Base-by-base conservation (phyloP, 2,888 invertebrate genomes). In the Corbicula japonica region DNA sequence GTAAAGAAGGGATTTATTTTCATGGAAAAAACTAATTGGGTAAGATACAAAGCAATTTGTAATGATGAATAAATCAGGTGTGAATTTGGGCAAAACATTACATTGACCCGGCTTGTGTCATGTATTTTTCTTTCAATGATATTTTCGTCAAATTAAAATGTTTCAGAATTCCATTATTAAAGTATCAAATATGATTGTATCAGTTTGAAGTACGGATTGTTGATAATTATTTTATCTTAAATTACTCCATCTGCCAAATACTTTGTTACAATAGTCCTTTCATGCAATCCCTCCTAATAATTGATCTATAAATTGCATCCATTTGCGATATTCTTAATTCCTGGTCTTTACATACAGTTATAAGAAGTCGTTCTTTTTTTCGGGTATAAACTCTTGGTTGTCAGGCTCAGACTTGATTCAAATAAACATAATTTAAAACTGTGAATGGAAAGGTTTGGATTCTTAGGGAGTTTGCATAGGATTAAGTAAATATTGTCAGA, bases 381-480 rank as follows among this genome's bases (percentile, higher is more conserved):
- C 30, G 56, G 52, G 38, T 41, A 68, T 23, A 44, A 23, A n/a
- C n/a, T n/a, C n/a, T n/a, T n/a, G n/a, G n/a, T n/a, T n/a, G n/a
- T 26, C 71, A 61, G 50, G 71, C 48, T 71, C 15, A 12, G 41
- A 50, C 71, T 30, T 50, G 69, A 35, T 48, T 56, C 34, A 54
- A 46, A 50, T 60, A 71, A 66, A 76, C 76, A 73, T 62, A 77
- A 73, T 73, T 77, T 68, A 66, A 15, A 41, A 66, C 34, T 18
- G 52, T 72, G 62, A 78, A 78, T 66, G 69, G 48, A 28, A 58
- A 62, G 62, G 56, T 69, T 73, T 70, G 62, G 70, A 52, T 63
- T 69, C 50, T 70, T 52, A 34, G 35, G 76, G 58, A 80, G 80
- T 76, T 76, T 80, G 76, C 61, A 46, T 54, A 61, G 21, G 63